These are phyloP conservation scores for Percopsis transmontana DNA, from an alignment of 2,113 vertebrate genomes.

Conservation along the genomic window DNA sequence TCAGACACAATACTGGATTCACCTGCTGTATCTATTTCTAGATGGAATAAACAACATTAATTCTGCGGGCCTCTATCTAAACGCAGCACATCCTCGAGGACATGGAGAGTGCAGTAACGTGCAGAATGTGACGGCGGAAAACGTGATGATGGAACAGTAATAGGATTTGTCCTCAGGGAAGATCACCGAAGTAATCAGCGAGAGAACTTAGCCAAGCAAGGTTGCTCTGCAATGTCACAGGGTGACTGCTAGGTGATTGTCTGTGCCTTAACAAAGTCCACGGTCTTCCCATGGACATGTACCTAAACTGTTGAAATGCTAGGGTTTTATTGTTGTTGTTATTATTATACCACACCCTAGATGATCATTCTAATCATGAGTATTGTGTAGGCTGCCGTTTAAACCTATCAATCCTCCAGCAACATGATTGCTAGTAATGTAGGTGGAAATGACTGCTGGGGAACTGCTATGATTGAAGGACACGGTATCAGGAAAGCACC, in stretches of 20 bases:
- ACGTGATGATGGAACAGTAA: constrained; percentile 51
- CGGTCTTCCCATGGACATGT: not conserved
- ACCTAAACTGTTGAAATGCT: not conserved
- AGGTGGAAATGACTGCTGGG: not conserved
- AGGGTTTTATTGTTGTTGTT: not conserved
- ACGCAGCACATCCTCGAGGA: constrained; percentile 1
- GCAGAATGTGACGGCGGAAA: constrained; percentile 33
- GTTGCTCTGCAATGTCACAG: constrained; percentile 55
- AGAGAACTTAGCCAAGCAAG: constrained; percentile 48
- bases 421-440: too few species aligned
- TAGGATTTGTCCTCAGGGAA: constrained; percentile 61
- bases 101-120: constrained; percentile 2
- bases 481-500: constrained; percentile 21
- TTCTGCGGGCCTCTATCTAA: too few species aligned
- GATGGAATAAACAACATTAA: too few species aligned
- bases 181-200: constrained; percentile 54
- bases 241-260: constrained; percentile 34
- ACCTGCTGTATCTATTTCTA: too few species aligned
- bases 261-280: constrained; percentile 10
- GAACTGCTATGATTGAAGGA: not conserved
- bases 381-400: not conserved
- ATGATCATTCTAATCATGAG: not conserved
- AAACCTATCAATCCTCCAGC: not conserved
- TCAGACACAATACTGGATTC: not conserved
- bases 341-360: not conserved